phyloP scores from a whole-genome alignment of 2,797 vertebrate species.

The Clarias laeviceps region DNA sequence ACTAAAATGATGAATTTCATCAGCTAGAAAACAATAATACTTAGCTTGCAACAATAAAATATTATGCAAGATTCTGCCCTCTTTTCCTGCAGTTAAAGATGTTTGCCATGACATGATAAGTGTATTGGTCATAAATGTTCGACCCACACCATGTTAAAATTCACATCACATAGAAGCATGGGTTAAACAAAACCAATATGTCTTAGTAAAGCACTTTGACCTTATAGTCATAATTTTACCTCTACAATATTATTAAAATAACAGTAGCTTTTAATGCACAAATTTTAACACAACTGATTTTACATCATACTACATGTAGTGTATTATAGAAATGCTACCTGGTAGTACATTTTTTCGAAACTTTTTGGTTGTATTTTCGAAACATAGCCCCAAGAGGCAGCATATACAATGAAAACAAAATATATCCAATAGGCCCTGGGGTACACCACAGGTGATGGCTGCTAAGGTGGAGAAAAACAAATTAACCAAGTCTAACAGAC shows the following conservation, averaged over 20 bases:
- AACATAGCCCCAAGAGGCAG: neutral
- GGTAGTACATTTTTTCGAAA: neutral
- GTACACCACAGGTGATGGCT: neutral
- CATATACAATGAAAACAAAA: neutral
- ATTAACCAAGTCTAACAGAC: neutral
- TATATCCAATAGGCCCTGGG: neutral
- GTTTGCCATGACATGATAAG: neutral
- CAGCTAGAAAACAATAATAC: neutral
- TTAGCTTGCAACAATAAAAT: neutral
- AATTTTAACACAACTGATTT: neutral
- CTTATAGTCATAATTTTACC: too few species aligned
- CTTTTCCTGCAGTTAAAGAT: neutral
- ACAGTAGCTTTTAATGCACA: neutral
- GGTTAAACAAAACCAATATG: too few species aligned
- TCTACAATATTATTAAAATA: too few species aligned
- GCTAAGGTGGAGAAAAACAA: neutral
- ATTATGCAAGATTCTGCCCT: neutral
- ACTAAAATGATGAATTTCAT: neutral
- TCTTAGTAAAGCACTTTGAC: neutral
- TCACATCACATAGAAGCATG: neutral
- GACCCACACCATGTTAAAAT: neutral
- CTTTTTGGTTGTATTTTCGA: neutral
- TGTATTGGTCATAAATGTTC: neutral
- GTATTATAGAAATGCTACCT: neutral
- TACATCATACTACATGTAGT: neutral